Base-by-base conservation (phyloP, 2,888 invertebrate species). In the Aphodius granarius region DNA sequence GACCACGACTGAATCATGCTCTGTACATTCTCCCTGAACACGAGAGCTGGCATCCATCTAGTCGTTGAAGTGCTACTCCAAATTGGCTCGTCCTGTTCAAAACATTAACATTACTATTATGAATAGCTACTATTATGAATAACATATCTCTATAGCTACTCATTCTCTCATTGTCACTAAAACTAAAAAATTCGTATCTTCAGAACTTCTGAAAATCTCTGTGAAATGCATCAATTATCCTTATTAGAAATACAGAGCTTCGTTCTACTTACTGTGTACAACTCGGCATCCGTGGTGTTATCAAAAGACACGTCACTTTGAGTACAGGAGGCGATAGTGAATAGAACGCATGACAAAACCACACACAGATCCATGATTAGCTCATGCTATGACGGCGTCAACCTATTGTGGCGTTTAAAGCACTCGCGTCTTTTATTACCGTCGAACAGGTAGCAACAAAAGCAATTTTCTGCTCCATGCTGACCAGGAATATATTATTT, bases 1-100 rank as follows among this genome's bases (percentile, higher is more conserved):
- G 80, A 79, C 81, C 81, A 81, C n/a, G 81, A 77, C 22, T 81
- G 78, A 62, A 81, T 73, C 81, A 81, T 81, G 70, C 79, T 78
- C 71, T 78, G 74, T 13, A 81, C 73, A 76, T 79, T 80, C 70
- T 78, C 74, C 19, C 20, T 77, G 77, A 66, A 80, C 76, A 74
- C 18, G 80, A 79, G 73, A 80, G 74, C 20, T 73, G 74, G 13
- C 72, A 72, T 2, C 73, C 21, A 74, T 64, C 65, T 62, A 22
- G 18, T 63, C 21, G 72, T 20, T 43, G 72, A 66, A 43, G 20
- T 62, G 71, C 9, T 43, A 13, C 13, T 43, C 43, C 43, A 43
- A 43, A 9, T 43, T 13, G 43, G 43, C 2, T 43, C 43, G 43
- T 43, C 43, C 43, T 43, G 43, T 43, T 6, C 43, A 43, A 43